Conservation (phyloP, 2,888 invertebrate species). For the Chorisops tibialis region DNA sequence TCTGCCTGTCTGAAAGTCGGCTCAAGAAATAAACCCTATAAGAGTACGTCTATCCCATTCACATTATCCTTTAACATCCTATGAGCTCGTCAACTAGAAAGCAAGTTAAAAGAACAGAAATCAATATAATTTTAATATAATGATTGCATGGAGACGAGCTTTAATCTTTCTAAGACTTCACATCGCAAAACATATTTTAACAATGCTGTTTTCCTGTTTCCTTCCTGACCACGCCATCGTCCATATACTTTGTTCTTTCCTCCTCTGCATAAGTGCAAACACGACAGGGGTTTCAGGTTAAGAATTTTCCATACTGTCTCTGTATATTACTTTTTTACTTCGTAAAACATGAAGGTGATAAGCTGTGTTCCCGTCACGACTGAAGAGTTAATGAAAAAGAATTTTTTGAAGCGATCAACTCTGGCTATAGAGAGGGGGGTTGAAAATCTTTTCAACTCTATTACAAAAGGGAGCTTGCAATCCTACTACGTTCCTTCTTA, state of each 20-base stretch:
- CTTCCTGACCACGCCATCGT: neutral
- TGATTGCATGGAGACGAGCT: too few relatives aligned
- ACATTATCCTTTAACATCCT: too few relatives aligned
- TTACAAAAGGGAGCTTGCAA: neutral
- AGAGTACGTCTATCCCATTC: too few relatives aligned
- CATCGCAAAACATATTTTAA: slow-evolving; percentile 13
- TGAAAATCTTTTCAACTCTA: too few relatives aligned
- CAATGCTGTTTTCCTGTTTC: slow-evolving; percentile 6
- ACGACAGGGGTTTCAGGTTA: slow-evolving; percentile 24
- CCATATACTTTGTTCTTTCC: neutral
- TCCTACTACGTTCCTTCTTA: neutral
- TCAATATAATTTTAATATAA: too few relatives aligned
- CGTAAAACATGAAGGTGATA: slow-evolving; percentile 6
- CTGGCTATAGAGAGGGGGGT: too few relatives aligned
- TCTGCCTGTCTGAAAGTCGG: too few relatives aligned
- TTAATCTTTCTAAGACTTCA: neutral
- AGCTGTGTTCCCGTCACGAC: neutral
- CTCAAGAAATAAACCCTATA: too few relatives aligned
- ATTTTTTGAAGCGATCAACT: neutral
- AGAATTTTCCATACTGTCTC: slow-evolving; percentile 12
- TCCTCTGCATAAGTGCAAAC: neutral
- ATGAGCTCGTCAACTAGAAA: too few relatives aligned
- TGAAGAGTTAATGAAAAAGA: neutral
- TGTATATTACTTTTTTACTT: neutral
- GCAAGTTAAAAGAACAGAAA: too few relatives aligned